Evolutionary conservation across 2,113 vertebrate species (phyloP), one percentile per base, ranked within the genome.

Genomic region (Ameiurus melas): DNA sequence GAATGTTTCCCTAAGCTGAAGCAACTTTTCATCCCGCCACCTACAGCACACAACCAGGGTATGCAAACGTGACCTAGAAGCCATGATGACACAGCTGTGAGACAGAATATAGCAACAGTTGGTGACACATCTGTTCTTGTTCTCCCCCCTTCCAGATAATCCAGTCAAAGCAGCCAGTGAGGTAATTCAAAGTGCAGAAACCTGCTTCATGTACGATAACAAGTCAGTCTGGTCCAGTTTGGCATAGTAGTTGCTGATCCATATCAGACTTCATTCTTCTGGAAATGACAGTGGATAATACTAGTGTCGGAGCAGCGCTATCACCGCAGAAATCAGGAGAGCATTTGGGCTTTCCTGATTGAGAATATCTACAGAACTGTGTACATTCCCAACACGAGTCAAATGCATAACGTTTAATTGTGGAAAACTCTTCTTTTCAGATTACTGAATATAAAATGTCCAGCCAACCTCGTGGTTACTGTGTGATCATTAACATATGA

Each of bases 401-500:
- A 80, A 19, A 17, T 80, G 53, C 5, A 8, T 79, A 55, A n/a
- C 83, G 2, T 25, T 60, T 68, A 33, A 55, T 55, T 9, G 58
- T 13, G 30, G 30, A 87, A 70, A 87, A 4, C 4, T 87, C 33
- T 88, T 88, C 9, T 89, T 90, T 90, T 20, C 47, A 95, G 94
- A 91, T 92, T 0, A 82, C 75, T 4, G 39, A 70, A 83, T 98
- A 98, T 90, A 94, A 84, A 91, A 94, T 98, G 94, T 93, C 89
- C 2, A 96, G 91, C 90, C 89, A 33, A 0, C 97, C 96, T 7
- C 91, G 94, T 0, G 97, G 97, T 62, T 92, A 96, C 81, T 97
- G 97, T 78, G 73, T 98, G 88, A 97, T 98, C 90, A 92, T 98
- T 62, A 98, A 97, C 90, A 98, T 43, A 51, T 94, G 14, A 85